Conservation (phyloP, 2,113 vertebrate species). For the Sinocyclocheilus anshuiensis region DNA sequence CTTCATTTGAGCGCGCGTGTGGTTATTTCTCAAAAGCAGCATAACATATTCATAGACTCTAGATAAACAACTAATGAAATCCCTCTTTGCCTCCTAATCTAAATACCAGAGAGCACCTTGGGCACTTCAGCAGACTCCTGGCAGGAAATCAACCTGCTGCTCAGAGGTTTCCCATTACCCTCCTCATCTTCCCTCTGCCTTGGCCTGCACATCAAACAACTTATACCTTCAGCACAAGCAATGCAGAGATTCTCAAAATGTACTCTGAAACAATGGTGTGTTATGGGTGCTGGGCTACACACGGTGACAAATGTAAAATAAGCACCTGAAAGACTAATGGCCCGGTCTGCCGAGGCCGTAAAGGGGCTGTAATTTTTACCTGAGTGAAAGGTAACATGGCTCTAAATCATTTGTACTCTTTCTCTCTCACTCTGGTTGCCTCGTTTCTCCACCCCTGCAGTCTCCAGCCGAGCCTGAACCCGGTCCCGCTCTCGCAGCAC, state of each 20-base stretch:
- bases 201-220: constrained; percentile 17
- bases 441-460: constrained; percentile 14
- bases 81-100: constrained; percentile 74
- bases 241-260: neutral
- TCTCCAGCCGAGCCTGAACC: constrained; percentile 31
- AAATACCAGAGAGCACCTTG: constrained; percentile 71
- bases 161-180: constrained; percentile 21
- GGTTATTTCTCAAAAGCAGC: constrained; percentile 50
- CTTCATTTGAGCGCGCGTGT: constrained; percentile 10
- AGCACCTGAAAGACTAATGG: constrained; percentile 54
- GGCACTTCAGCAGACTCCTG: constrained; percentile 38
- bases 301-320: constrained; percentile 54
- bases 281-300: constrained; percentile 40
- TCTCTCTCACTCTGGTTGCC: constrained; percentile 7
- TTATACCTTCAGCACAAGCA: neutral
- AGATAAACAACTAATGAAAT: constrained; percentile 79
- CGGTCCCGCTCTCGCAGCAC: constrained; percentile 25
- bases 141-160: constrained; percentile 45
- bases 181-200: constrained; percentile 31
- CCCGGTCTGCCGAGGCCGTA: constrained; percentile 41
- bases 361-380: constrained; percentile 54
- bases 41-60: constrained; percentile 41
- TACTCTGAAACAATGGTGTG: constrained; percentile 11
- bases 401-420: constrained; percentile 48
- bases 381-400: constrained; percentile 54